Base-by-base conservation (phyloP, 2,113 vertebrate genomes). In the Neogale vison region DNA sequence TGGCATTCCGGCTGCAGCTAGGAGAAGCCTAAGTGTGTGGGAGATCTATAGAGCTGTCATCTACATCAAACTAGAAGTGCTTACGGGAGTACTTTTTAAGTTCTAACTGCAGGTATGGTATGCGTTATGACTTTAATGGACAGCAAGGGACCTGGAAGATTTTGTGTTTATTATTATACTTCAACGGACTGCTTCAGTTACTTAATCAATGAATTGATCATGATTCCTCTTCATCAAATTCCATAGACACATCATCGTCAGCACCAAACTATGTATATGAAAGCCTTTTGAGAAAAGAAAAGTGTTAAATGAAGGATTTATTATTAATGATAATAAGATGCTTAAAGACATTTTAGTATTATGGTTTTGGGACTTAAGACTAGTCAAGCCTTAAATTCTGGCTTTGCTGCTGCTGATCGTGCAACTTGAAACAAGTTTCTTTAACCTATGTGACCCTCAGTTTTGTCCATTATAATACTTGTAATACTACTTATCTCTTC, bases 331-430 rank as follows among this genome's bases (percentile, higher is more conserved):
- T 39, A 76, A 88, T 59, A 76, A 69, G 20, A 69, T 69, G 34
- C 71, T 82, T 86, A 61, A 61, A 95, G 77, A 10, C 47, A 34
- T 83, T 85, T 71, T 72, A 82, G n/a, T 81, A 45, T 42, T 71
- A 39, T 72, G 77, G 36, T 59, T 82, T 96, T 74, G 80, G 59
- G 61, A 97, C 20, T 95, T 93, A 59, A 81, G 96, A 90, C 17
- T 65, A 82, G 14, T 39, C 67, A 89, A 72, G 59, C 7, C 65
- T 97, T 96, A n/a, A 42, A 86, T 86, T 96, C 39, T 79, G 74
- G 20, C 76, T 94, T 92, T 88, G 67, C 34, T 47, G 55, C 15
- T 74, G 52, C 24, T 45, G 45, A 57, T 72, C 21, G 45, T 61
- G n/a, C 57, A 88, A 55, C n/a, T 84, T 81, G 92, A 95, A 31